phyloP scores from a whole-genome alignment of 2,797 vertebrate genomes.

The Tapirus indicus region DNA sequence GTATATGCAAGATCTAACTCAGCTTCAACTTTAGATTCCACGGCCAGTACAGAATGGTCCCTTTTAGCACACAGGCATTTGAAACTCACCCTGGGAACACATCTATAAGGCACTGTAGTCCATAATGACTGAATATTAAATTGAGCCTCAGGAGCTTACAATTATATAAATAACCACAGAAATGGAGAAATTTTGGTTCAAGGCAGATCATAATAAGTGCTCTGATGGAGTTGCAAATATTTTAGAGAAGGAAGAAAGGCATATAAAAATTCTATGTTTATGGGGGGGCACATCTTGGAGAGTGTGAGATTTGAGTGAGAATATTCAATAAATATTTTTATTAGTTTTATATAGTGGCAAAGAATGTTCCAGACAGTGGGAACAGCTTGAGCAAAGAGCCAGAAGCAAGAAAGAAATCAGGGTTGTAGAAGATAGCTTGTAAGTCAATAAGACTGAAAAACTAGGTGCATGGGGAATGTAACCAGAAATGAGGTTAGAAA shows the following conservation, averaged over 20 bases:
- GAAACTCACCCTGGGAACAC: neutral
- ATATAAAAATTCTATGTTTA: neutral
- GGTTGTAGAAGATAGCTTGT: neutral
- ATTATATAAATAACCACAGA: neutral
- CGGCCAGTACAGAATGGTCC: neutral
- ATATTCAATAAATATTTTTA: neutral
- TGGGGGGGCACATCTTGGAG: neutral
- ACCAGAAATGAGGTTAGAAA: neutral
- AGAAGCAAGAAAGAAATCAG: neutral
- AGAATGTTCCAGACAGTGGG: neutral
- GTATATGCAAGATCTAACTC: neutral
- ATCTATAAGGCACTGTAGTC: neutral
- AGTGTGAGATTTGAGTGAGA: neutral
- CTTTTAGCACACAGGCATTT: neutral
- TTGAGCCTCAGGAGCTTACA: neutral
- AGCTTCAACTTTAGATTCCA: neutral
- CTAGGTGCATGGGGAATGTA: neutral
- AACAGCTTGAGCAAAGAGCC: neutral
- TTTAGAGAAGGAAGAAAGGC: neutral
- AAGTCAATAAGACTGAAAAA: neutral
- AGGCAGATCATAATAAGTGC: neutral
- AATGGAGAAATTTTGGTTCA: neutral
- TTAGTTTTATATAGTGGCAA: neutral
- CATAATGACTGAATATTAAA: neutral
- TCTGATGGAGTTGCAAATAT: neutral